Conservation (phyloP, 1,140 invertebrate species). For the Drosophila gunungcola region DNA sequence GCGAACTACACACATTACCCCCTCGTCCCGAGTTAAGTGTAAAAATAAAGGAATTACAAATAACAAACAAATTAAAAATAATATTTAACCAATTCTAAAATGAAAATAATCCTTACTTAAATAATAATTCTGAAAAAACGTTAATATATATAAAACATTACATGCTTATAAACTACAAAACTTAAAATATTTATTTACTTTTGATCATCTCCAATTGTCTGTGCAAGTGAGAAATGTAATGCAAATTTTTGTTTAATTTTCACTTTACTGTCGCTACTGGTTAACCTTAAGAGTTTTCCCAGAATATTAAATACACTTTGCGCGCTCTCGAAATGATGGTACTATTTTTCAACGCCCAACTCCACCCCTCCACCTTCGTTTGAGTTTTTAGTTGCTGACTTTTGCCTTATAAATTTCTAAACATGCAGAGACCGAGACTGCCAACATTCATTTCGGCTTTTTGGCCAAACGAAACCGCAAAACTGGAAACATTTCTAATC, state of each 20-base stretch:
- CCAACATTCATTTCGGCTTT: constrained; percentile 30
- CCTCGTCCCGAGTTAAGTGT: too few relatives aligned
- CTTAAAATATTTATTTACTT: too few relatives aligned
- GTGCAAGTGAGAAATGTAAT: constrained; percentile 14
- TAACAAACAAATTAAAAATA: too few relatives aligned
- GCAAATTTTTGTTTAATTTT: constrained; percentile 1
- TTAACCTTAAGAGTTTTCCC: constrained; percentile 38
- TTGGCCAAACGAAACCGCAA: constrained; percentile 28
- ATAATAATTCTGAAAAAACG: neutral
- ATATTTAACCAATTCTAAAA: neutral
- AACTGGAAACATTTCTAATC: constrained; percentile 49
- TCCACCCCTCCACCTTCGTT: constrained; percentile 7
- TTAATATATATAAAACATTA: too few relatives aligned
- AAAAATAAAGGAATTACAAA: too few relatives aligned
- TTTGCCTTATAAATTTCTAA: constrained; percentile 45
- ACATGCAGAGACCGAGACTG: constrained; percentile 11
- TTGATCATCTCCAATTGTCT: too few relatives aligned
- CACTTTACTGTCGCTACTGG: constrained; percentile 18
- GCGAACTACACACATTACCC: neutral
- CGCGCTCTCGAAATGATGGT: constrained; percentile 1
- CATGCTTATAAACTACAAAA: too few relatives aligned
- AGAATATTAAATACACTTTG: constrained; percentile 50
- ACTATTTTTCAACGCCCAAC: neutral
- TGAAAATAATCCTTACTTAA: neutral
- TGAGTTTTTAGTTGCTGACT: constrained; percentile 22